Base-by-base conservation (phyloP, 2,113 vertebrate genomes). In the Psittacara wagleri region DNA sequence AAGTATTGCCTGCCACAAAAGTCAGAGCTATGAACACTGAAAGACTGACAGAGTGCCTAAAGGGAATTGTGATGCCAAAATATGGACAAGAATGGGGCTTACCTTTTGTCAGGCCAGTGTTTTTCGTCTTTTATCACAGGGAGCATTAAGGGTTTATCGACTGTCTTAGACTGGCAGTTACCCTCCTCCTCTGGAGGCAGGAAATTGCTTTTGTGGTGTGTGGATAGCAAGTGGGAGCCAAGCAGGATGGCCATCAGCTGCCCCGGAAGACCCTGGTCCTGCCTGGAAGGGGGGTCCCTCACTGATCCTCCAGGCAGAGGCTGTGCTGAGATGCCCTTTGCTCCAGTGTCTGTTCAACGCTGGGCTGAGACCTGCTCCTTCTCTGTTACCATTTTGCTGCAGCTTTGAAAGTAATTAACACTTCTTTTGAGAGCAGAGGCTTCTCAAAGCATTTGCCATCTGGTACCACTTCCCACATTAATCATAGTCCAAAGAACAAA, bases 401-500 rank as follows among this genome's bases (percentile, higher is more conserved):
- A 76, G 85, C 52, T 95, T 88, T 85, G 81, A 46, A 52, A 66
- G 52, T 70, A 68, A 96, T 92, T 80, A 83, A 54, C 68, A 49
- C 83, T 66, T 74, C 77, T 79, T 77, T 11, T 49, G 77, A 88
- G 83, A 91, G 57, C 59, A 82, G 88, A 91, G 83, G 70, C 91
- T 97, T 95, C 89, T 90, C 25, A 3, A 90, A 70, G 85, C 91
- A 31, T 70, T 93, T 86, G 17, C 92, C 92, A 94, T 92, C 96
- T 96, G 95, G 6, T 88, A 70, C 49, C 83, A 41, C 94, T 97
- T 96, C 94, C 62, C 85, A 61, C 80, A 77, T 95, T 97, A 95
- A 88, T 96, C 91, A 92, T 11, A 92, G 63, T 77, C 83, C 76
- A 86, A 88, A 86, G 88, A 96, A 96, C 87, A 95, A 90, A 84